Evolutionary conservation across 2,113 vertebrate species (phyloP).

Genomic region (Heterochromis multidens): DNA sequence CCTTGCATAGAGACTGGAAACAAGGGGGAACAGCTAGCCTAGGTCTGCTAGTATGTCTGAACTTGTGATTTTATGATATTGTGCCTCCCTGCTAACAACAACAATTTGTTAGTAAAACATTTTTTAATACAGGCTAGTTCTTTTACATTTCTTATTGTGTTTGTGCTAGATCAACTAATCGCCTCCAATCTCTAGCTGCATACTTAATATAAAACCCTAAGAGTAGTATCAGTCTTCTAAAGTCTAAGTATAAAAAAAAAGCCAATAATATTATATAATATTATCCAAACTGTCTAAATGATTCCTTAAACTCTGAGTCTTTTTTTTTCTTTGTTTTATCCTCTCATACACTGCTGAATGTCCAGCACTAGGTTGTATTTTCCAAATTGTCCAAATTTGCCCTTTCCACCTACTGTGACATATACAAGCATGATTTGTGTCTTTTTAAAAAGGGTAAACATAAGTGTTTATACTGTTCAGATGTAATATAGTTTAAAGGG

Average conservation of each 20-base stretch:
- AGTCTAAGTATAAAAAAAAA: background rate
- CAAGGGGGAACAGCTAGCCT: background rate
- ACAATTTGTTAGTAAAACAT: background rate
- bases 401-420: background rate
- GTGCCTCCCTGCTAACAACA: background rate
- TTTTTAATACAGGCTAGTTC: background rate
- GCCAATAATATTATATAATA: too few relatives aligned
- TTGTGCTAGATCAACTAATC: background rate
- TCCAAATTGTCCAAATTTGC: background rate
- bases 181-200: background rate
- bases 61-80: background rate
- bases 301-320: background rate
- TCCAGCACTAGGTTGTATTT: conserved; percentile 7
- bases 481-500: background rate
- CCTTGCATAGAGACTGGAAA: background rate
- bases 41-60: background rate
- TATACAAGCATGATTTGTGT: background rate
- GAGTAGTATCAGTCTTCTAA: background rate
- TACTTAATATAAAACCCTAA: background rate
- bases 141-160: background rate
- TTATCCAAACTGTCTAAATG: background rate
- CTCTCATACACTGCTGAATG: background rate
- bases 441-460: background rate
- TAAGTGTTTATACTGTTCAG: background rate
- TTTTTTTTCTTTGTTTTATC: background rate